Percentiles rank a stretch among this genome's conserved stretches.
These are phyloP conservation scores for Tethea ocularis DNA, from an alignment of 2,888 invertebrate genomes.

Conservation along the genomic window DNA sequence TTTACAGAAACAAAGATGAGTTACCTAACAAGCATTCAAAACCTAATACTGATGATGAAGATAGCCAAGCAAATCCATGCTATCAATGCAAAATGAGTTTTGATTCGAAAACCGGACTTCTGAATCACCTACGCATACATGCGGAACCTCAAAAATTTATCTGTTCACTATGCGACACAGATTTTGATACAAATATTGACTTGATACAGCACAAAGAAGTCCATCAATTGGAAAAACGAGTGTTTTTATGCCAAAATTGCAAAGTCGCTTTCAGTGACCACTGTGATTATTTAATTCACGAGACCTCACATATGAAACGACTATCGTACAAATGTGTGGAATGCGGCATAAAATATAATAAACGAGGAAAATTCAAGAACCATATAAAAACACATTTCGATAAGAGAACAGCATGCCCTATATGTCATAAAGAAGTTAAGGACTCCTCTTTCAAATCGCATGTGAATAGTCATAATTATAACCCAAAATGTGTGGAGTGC, in stretches of 20 bases:
- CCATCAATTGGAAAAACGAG: constrained; percentile 29
- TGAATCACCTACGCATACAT: constrained; percentile 22
- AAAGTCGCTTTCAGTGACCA: constrained; percentile 40
- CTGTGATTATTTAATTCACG: constrained; percentile 35
- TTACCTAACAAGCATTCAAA: not conserved
- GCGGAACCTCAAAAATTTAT: constrained; percentile 17
- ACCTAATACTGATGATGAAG: not conserved
- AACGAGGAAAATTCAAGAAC: constrained; percentile 13
- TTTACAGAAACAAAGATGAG: not conserved
- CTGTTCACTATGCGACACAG: constrained; percentile 32
- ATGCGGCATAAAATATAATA: constrained; percentile 24
- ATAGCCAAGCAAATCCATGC: not conserved
- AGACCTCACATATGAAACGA: constrained; percentile 22
- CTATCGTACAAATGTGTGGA: constrained; percentile 30
- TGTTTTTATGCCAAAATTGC: constrained; percentile 34
- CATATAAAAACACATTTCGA: constrained; percentile 38
- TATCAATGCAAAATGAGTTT: not conserved
- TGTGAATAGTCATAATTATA: not conserved
- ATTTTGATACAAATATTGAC: constrained; percentile 34
- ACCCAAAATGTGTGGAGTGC: constrained; percentile 24
- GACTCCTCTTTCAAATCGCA: not conserved
- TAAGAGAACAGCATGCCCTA: not conserved
- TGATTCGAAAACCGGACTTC: constrained; percentile 13
- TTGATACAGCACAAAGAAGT: constrained; percentile 35
- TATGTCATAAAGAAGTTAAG: not conserved